A percentile compares a stretch with the other conserved stretches of the same genome.
Conservation (phyloP, 2,113 vertebrate genomes). For the Oreochromis niloticus region DNA sequence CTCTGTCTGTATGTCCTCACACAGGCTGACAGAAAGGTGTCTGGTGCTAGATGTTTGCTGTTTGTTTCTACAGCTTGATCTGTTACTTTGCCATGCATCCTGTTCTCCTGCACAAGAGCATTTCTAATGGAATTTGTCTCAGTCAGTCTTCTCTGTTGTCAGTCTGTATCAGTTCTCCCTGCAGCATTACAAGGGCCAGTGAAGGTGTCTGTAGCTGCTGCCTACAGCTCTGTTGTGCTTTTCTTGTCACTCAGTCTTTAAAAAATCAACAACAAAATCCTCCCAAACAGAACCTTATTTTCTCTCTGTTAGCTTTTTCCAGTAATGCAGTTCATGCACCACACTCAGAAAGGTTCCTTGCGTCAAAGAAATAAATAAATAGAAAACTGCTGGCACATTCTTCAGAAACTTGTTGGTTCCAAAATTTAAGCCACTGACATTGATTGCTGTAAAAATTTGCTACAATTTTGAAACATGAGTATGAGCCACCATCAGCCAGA, state of each 20-base stretch:
- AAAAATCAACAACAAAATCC: not conserved
- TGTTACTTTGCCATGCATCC: not conserved
- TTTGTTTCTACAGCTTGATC: not conserved
- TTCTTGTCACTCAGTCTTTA: conserved; percentile 35
- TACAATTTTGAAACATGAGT: not conserved
- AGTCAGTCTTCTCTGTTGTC: conserved; percentile 51
- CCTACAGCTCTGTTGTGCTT: conserved; percentile 63
- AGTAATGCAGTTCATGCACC: not conserved
- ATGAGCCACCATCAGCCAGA: not conserved
- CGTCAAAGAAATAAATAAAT: not conserved
- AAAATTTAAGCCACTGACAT: not conserved
- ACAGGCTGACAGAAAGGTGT: conserved; percentile 20
- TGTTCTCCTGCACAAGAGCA: conserved; percentile 7
- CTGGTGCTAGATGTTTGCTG: conserved; percentile 7
- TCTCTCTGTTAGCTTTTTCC: not conserved
- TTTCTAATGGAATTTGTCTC: conserved; percentile 20
- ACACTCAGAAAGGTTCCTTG: not conserved
- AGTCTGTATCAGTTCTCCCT: conserved; percentile 64
- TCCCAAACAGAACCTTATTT: not conserved
- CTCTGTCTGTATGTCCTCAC: not conserved
- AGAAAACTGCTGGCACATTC: not conserved
- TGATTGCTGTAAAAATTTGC: not conserved
- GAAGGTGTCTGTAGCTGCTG: conserved; percentile 63
- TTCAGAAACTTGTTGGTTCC: not conserved
- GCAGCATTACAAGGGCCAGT: conserved; percentile 63